Evolutionary conservation across 2,888 invertebrate species (phyloP).

Genomic region (Scaptomyza cyrtandrae): DNA sequence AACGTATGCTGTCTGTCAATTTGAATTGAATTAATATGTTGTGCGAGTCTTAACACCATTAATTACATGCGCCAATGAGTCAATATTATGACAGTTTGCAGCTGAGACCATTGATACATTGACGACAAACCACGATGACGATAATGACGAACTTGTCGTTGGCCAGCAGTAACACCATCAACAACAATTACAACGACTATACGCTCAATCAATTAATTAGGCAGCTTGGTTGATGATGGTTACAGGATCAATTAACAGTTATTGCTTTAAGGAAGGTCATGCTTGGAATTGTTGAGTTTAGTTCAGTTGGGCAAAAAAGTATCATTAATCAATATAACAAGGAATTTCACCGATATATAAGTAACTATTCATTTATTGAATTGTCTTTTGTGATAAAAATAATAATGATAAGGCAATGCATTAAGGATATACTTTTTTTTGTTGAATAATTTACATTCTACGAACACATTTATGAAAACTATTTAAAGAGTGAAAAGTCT

Average conservation of each 20-base stretch:
- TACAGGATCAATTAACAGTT: conserved; percentile 7
- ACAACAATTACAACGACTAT: conserved; percentile 16
- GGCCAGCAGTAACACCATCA: too few species aligned
- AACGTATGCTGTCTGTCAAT: conserved; percentile 69
- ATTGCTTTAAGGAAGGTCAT: background rate
- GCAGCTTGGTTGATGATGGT: conserved; percentile 12
- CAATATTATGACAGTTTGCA: conserved; percentile 72
- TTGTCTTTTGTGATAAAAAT: too few species aligned
- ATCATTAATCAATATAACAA: background rate
- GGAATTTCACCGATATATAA: too few species aligned
- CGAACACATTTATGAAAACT: too few species aligned
- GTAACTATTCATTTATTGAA: too few species aligned
- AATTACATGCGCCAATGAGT: conserved; percentile 75
- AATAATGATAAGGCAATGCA: too few species aligned
- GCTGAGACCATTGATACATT: conserved; percentile 27
- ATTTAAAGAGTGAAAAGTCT: too few species aligned
- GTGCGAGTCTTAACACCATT: conserved; percentile 74
- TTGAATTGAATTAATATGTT: conserved; percentile 67
- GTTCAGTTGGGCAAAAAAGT: background rate
- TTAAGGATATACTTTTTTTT: too few species aligned
- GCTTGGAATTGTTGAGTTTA: background rate
- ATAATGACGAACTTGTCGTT: background rate
- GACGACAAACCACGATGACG: background rate
- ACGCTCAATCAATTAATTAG: conserved; percentile 71
- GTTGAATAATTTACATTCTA: too few species aligned